Percentiles rank a stretch among this genome's conserved stretches.
These are phyloP conservation scores for Octonoba sinensis DNA, from an alignment of 2,888 invertebrate genomes.

Conservation along the genomic window DNA sequence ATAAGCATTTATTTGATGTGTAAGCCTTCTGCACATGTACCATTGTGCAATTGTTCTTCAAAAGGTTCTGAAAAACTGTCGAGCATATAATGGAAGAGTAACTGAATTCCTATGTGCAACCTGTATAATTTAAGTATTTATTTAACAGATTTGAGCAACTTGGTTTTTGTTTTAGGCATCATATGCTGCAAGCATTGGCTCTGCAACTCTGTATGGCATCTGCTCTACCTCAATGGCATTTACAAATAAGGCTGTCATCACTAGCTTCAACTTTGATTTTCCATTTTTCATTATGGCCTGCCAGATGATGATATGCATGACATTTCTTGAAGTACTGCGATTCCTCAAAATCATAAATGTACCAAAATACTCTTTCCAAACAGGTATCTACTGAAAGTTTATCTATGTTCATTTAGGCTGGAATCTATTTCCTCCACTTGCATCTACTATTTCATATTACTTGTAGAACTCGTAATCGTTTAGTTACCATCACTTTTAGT, in stretches of 20 bases:
- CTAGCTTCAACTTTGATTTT: slow-evolving; percentile 72
- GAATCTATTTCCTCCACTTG: background rate
- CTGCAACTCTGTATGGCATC: slow-evolving; percentile 71
- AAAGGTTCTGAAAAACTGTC: too few species aligned
- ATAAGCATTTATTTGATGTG: too few species aligned
- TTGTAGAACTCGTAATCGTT: background rate
- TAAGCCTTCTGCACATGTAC: too few species aligned
- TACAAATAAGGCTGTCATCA: slow-evolving; percentile 72
- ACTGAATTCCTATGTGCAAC: too few species aligned
- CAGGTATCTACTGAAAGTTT: slow-evolving; percentile 68
- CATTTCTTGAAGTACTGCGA: slow-evolving; percentile 70
- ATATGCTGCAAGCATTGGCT: slow-evolving; percentile 65
- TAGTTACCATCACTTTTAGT: too few species aligned
- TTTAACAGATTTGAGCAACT: too few species aligned
- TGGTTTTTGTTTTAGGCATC: background rate
- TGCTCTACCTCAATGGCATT: slow-evolving; percentile 72
- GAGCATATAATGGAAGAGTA: too few species aligned
- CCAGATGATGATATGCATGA: slow-evolving; percentile 73
- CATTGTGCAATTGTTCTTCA: too few species aligned
- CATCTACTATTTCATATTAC: background rate
- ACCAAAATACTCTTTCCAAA: slow-evolving; percentile 71
- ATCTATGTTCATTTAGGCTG: too few species aligned
- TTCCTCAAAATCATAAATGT: slow-evolving; percentile 68
- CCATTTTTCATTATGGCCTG: slow-evolving; percentile 73
- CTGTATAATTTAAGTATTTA: too few species aligned